phyloP scores from a whole-genome alignment of 2,888 invertebrate species.

The Spodoptera exigua region DNA sequence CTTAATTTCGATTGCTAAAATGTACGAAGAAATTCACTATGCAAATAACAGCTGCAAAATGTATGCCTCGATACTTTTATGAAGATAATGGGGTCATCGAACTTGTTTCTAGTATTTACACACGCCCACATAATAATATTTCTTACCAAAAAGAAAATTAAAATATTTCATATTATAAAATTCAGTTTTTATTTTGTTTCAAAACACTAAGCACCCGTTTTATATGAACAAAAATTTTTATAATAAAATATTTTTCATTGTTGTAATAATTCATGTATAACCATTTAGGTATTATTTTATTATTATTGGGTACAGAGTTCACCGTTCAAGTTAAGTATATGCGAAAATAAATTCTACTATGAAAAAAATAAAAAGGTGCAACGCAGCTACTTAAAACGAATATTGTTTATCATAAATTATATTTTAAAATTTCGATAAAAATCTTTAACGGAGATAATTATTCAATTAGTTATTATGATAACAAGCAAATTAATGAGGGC shows the following conservation, averaged over 20 bases:
- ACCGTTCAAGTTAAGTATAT: too few species aligned
- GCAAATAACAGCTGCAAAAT: conserved; percentile 70
- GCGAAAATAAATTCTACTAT: too few species aligned
- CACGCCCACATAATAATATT: conserved; percentile 42
- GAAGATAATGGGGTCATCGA: conserved; percentile 74
- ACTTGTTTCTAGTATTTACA: conserved; percentile 63
- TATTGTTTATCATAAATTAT: conserved; percentile 21
- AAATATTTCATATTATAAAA: conserved; percentile 4
- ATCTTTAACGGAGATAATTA: conserved; percentile 28
- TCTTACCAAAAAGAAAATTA: conserved; percentile 26
- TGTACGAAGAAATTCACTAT: conserved; percentile 19
- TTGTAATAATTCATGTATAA: too few species aligned
- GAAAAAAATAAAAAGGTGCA: background rate
- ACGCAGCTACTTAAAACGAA: conserved; percentile 12
- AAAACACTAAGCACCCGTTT: too few species aligned
- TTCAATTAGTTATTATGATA: conserved; percentile 19
- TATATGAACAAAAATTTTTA: too few species aligned
- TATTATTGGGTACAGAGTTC: too few species aligned
- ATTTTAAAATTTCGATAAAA: conserved; percentile 39
- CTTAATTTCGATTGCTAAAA: too few species aligned
- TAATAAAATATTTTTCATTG: too few species aligned
- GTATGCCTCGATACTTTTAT: conserved; percentile 63
- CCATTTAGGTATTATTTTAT: too few species aligned
- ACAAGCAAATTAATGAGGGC: conserved; percentile 4
- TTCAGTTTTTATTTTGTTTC: conserved; percentile 16